Evolutionary conservation across 2,797 vertebrate species (phyloP).

Genomic region (Heteromormyrus szaboi): DNA sequence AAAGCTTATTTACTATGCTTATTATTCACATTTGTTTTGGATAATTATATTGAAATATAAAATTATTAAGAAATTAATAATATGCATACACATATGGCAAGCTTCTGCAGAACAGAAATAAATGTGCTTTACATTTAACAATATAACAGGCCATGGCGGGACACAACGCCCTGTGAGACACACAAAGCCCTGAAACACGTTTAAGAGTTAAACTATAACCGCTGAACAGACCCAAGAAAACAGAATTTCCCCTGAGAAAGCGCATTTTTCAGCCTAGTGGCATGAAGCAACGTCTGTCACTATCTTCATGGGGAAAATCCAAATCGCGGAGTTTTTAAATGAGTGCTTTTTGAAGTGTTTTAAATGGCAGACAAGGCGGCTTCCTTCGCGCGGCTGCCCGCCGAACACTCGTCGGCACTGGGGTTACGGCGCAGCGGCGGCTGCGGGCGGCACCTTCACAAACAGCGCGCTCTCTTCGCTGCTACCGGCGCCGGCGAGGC

Average conservation of each 20-base stretch:
- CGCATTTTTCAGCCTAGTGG: slow-evolving; percentile 41
- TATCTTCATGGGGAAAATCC: slow-evolving; percentile 41
- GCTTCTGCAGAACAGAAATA: neutral
- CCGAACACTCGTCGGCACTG: neutral
- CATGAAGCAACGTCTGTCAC: slow-evolving; percentile 33
- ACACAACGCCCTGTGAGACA: neutral
- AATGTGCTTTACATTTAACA: neutral
- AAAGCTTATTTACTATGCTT: neutral
- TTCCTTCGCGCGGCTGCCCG: neutral
- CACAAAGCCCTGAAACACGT: neutral
- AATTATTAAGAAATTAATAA: neutral
- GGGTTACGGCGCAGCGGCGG: neutral
- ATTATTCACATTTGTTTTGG: neutral
- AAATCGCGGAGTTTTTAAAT: slow-evolving; percentile 47
- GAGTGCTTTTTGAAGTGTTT: slow-evolving; percentile 55
- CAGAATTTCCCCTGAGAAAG: slow-evolving; percentile 24
- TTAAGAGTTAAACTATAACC: neutral
- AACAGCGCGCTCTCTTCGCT: neutral
- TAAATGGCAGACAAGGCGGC: slow-evolving; percentile 49
- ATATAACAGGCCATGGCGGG: neutral
- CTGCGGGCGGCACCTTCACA: neutral
- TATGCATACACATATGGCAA: neutral
- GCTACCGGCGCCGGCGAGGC: neutral
- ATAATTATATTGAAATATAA: neutral
- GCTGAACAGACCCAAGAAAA: neutral